Evolutionary conservation across 2,888 invertebrate genomes (phyloP).

Genomic region (Tiliacea citrago): DNA sequence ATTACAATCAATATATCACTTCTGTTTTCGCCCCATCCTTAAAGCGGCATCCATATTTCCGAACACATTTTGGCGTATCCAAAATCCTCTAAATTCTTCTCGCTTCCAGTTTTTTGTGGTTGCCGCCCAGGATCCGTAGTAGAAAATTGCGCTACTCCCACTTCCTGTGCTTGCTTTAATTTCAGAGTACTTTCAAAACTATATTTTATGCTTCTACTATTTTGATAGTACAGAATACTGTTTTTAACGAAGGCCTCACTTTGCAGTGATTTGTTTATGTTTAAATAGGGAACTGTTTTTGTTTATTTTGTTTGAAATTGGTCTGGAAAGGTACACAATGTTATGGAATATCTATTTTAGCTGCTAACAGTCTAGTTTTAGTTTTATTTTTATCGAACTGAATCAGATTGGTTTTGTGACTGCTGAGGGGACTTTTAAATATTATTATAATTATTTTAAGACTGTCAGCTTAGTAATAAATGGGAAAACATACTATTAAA

Average conservation of each 20-base stretch:
- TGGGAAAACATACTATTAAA: too few relatives aligned
- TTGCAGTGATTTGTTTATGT: constrained; percentile 12
- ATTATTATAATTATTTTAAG: too few relatives aligned
- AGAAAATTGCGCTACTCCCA: constrained; percentile 78
- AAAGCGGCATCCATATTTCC: neutral
- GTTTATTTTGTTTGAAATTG: constrained; percentile 10
- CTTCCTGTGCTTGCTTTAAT: constrained; percentile 77
- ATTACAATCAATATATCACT: neutral
- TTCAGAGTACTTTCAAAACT: constrained; percentile 74
- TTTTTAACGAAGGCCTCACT: constrained; percentile 16
- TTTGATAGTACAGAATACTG: constrained; percentile 58
- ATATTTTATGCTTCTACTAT: constrained; percentile 70
- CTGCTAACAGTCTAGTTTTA: too few relatives aligned
- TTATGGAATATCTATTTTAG: neutral
- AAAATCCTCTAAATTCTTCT: constrained; percentile 15
- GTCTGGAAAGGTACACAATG: neutral
- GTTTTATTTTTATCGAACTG: too few relatives aligned
- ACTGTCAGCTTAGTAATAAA: too few relatives aligned
- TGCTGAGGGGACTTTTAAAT: too few relatives aligned
- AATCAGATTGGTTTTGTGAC: too few relatives aligned
- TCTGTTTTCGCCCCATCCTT: neutral
- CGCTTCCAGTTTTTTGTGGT: constrained; percentile 68
- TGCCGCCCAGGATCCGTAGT: constrained; percentile 69
- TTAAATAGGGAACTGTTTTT: constrained; percentile 7
- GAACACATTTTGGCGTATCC: constrained; percentile 39